These are phyloP conservation scores for Chiloscyllium punctatum DNA, from an alignment of 2,797 vertebrate species.

Conservation along the genomic window DNA sequence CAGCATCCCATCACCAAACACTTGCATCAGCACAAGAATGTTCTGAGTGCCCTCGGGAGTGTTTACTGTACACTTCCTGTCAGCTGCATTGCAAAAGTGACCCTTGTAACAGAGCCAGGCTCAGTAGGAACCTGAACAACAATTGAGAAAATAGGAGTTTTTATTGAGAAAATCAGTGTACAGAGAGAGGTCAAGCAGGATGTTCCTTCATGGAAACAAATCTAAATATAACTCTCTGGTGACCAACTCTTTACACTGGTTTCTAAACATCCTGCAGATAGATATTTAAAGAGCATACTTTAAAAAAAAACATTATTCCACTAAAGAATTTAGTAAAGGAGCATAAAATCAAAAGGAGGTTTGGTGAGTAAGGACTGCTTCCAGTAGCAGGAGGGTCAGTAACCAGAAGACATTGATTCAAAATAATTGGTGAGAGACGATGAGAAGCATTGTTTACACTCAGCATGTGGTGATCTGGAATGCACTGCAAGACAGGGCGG, in stretches of 20 bases:
- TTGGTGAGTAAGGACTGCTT: neutral
- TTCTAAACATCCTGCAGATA: slow-evolving; percentile 2
- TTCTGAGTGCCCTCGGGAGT: neutral
- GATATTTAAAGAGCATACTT: neutral
- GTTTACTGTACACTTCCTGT: neutral
- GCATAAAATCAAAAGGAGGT: neutral
- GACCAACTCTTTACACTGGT: neutral
- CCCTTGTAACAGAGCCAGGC: neutral
- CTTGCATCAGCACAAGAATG: neutral
- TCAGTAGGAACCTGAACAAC: neutral
- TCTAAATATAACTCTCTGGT: slow-evolving; percentile 9
- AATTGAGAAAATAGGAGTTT: neutral
- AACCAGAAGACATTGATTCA: neutral
- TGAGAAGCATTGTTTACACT: neutral
- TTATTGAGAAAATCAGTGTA: neutral
- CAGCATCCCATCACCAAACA: neutral
- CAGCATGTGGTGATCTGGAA: neutral
- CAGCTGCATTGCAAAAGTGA: neutral
- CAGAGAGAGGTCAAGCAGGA: neutral
- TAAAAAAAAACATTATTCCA: neutral
- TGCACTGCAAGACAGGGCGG: neutral
- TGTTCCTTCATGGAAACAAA: neutral
- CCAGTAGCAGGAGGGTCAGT: neutral
- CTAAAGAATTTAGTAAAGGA: neutral
- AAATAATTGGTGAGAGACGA: neutral